phyloP scores from a whole-genome alignment of 2,888 invertebrate species.

The Sylvicola cinctus region DNA sequence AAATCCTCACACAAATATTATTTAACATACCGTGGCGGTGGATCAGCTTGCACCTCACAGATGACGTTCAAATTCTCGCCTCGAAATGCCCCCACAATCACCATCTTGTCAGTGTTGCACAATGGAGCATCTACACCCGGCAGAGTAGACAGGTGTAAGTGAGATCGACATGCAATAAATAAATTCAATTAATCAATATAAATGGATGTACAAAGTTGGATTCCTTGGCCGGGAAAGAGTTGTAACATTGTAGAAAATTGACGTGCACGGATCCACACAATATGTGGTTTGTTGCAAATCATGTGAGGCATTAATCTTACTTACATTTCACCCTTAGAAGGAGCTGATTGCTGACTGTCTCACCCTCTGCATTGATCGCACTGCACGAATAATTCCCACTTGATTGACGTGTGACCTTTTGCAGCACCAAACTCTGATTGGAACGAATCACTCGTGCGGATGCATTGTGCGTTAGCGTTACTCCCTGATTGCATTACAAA shows the following conservation, averaged over 20 bases:
- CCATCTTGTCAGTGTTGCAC: conserved; percentile 52
- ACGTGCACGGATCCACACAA: too few relatives aligned
- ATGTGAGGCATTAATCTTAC: conserved; percentile 20
- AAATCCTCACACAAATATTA: neutral
- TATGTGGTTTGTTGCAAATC: too few relatives aligned
- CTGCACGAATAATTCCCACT: conserved; percentile 77
- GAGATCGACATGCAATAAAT: neutral
- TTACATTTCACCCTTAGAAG: conserved; percentile 74
- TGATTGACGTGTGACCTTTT: conserved; percentile 68
- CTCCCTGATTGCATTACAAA: conserved; percentile 33
- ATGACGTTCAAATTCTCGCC: conserved; percentile 70
- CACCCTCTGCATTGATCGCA: conserved; percentile 71
- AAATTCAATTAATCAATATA: neutral
- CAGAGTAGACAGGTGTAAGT: too few relatives aligned
- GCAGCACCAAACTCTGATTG: conserved; percentile 79
- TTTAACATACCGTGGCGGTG: conserved; percentile 38
- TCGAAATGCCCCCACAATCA: conserved; percentile 72
- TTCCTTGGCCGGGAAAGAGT: too few relatives aligned
- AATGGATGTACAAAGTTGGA: neutral
- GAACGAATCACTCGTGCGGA: conserved; percentile 74
- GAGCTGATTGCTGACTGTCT: conserved; percentile 70
- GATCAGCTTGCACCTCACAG: conserved; percentile 83
- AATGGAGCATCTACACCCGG: conserved; percentile 54
- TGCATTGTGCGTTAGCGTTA: conserved; percentile 63
- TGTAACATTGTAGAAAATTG: too few relatives aligned